Conservation (phyloP, 2,888 invertebrate species). For the Halictus quadricinctus region DNA sequence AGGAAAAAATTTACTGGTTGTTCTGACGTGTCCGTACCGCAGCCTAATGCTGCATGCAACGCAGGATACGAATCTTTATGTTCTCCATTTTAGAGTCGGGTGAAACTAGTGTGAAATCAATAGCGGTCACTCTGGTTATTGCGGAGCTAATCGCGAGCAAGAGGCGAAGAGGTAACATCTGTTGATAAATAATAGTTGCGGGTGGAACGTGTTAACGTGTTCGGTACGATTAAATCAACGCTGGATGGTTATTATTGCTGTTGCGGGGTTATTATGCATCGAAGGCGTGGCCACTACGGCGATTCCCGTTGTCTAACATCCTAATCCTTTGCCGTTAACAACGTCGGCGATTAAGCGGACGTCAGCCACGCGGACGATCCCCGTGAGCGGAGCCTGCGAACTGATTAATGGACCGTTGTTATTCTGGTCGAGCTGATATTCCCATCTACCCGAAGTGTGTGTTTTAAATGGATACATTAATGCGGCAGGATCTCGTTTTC, state of each 20-base stretch:
- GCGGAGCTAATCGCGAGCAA: neutral
- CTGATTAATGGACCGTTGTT: conserved; percentile 48
- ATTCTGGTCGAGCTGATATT: conserved; percentile 19
- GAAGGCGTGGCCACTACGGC: neutral
- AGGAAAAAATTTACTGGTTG: neutral
- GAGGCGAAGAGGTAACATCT: no score
- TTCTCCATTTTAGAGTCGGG: neutral
- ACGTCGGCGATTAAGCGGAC: conserved; percentile 50
- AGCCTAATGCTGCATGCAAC: neutral
- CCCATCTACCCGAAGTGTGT: neutral
- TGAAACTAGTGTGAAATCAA: neutral
- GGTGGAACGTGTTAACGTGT: neutral
- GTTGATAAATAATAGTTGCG: no score
- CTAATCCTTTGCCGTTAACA: conserved; percentile 47
- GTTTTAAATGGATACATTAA: conserved; percentile 26
- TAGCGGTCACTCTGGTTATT: neutral
- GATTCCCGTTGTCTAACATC: conserved; percentile 10
- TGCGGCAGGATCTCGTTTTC: neutral
- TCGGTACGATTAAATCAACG: neutral
- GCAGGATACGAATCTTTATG: neutral
- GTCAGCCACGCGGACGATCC: conserved; percentile 38
- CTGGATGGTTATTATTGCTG: neutral
- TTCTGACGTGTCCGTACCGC: neutral
- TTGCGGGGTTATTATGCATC: conserved; percentile 32
- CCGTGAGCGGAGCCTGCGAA: conserved; percentile 7